Base-by-base conservation (phyloP, 2,888 invertebrate genomes). In the Macropis europaea region DNA sequence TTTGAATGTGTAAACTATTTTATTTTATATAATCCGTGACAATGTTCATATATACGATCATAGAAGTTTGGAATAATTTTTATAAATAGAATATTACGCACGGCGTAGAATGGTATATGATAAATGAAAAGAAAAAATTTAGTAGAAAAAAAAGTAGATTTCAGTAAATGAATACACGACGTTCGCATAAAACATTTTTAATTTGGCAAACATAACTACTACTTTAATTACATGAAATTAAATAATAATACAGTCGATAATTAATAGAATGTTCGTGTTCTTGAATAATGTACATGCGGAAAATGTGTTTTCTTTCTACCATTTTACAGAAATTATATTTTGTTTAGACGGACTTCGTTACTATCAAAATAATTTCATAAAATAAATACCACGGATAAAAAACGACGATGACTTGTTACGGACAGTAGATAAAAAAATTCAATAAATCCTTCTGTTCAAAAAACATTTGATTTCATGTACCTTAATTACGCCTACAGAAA, bases 401-500 rank as follows among this genome's bases (percentile, higher is more conserved):
- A 36, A 17, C 19, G 11, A 34, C 11, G 17, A 48, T 40, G 17
- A 6, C 43, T 56, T 15, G 1, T 13, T 22, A 26, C 13, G n/a
- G n/a, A 28, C 9, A 30, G 15, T 17, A 54, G 9, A 9, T 47
- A 17, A 32, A 30, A n/a, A 40, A 50, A 68, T 43, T 43, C 30
- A 57, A 32, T 30, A 38, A 68, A 32, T 9, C 17, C 19, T 24
- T 50, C 15, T 32, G 7, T 22, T 43, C 2, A 19, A 57, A 36
- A 50, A 17, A 26, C 9, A 42, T 22, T 43, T 17, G 6, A 22
- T n/a, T 24, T 50, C 7, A 15, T 52, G 26, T 68, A 28, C n/a
- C 40, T 59, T 68, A 59, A 59, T 68, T 57, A 45, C 19, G 5
- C n/a, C 30, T 69, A 67, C 43, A 45, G 50, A 68, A 68, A 59